Evolutionary conservation across 2,113 vertebrate species (phyloP).

Genomic region (Rhinoderma darwinii): DNA sequence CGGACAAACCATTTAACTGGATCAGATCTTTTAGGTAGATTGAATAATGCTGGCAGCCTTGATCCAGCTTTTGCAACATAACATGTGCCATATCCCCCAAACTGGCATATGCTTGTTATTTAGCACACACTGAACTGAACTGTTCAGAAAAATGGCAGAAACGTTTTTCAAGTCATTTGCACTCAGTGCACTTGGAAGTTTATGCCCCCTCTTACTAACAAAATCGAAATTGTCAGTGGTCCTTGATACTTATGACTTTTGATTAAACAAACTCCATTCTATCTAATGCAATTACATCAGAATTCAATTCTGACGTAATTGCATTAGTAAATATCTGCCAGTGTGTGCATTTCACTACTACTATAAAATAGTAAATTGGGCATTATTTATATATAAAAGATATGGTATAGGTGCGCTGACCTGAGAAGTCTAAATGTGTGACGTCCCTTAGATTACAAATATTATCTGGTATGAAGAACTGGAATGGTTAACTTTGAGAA

Average conservation of each 20-base stretch:
- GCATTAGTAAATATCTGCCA: neutral
- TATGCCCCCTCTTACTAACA: too few relatives aligned
- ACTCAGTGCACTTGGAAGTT: too few relatives aligned
- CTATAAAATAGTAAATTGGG: neutral
- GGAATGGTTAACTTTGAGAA: constrained; percentile 35
- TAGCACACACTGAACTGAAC: neutral
- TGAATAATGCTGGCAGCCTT: too few relatives aligned
- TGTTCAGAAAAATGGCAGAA: too few relatives aligned
- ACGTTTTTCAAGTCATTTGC: too few relatives aligned
- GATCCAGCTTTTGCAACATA: too few relatives aligned
- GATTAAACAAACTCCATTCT: too few relatives aligned
- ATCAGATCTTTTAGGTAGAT: too few relatives aligned
- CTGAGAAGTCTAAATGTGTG: neutral
- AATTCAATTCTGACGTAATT: neutral
- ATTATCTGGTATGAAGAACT: neutral
- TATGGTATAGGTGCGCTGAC: neutral
- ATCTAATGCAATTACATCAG: neutral
- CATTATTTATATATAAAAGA: neutral
- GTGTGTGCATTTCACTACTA: neutral
- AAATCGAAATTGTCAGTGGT: neutral
- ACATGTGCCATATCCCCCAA: neutral
- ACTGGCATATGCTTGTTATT: neutral
- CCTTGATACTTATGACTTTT: too few relatives aligned
- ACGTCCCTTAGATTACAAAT: too few relatives aligned
- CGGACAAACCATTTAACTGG: too few relatives aligned